Evolutionary conservation across 2,797 vertebrate genomes (phyloP), one percentile per base, ranked within the genome.

Genomic region (Gadopsis marmoratus): DNA sequence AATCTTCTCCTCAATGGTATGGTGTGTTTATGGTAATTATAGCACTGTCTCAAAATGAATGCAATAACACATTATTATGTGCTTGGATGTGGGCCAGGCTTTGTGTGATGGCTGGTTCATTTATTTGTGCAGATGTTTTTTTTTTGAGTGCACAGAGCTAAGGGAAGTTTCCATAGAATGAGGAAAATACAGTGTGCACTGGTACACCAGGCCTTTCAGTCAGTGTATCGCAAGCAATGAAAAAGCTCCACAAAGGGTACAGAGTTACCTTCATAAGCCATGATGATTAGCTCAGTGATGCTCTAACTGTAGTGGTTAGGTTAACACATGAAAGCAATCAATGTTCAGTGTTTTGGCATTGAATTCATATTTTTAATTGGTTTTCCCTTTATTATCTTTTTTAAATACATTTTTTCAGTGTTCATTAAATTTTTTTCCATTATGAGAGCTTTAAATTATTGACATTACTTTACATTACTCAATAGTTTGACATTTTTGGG

Each of bases 21-120:
- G 23, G 8, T 63, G 50, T 78, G 70, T 89, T 88, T 78, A 71
- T 60, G 50, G 50, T 83, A 81, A 88, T 86, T 77, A 84, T 29
- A 80, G 26, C 50, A 23, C 54, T 35, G 62, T 71, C 58, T 73
- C 37, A 23, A 64, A 77, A 81, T 76, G 11, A 64, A 81, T 74
- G 64, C 68, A 74, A 69, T 64, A 17, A 71, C 74, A 60, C 12
- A 75, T 82, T 73, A 76, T 71, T 81, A 35, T 2, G 4, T 53
- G 14, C 13, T 61, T 81, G 82, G 63, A 51, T 23, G 7, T 39
- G 5, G 35, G 56, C 84, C 66, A 81, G 68, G 39, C 55, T 82
- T 73, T 78, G 64, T 84, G 31, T 69, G 51, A 62, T 70, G 37
- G 54, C 26, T 55, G 75, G 50, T 63, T 68, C 16, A 16, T 82